These are phyloP conservation scores for Xiphorhynchus elegans DNA, from an alignment of 2,113 vertebrate species.

Conservation along the genomic window DNA sequence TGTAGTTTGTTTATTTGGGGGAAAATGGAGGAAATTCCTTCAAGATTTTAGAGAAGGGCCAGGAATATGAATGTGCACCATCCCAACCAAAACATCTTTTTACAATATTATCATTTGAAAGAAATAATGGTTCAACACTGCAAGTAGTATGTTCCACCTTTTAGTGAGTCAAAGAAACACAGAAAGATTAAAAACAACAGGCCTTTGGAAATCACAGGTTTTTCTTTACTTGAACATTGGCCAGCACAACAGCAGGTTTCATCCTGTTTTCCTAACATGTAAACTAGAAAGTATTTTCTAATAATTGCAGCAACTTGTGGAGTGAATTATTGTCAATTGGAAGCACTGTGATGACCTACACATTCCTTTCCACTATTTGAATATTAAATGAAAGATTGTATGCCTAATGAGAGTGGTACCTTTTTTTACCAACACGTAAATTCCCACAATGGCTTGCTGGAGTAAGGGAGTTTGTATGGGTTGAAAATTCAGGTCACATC, in stretches of 20 bases:
- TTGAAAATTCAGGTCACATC: background rate
- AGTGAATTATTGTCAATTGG: background rate
- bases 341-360: background rate
- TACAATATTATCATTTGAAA: background rate
- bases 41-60: background rate
- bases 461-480: background rate
- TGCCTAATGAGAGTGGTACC: background rate
- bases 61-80: background rate
- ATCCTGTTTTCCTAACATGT: background rate
- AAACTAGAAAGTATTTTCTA: background rate
- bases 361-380: background rate
- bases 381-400: background rate
- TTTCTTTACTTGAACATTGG: background rate
- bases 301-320: background rate
- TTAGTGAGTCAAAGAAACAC: background rate
- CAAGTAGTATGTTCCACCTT: background rate
- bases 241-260: background rate
- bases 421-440: background rate
- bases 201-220: background rate
- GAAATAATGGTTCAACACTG: background rate
- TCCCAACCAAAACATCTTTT: background rate
- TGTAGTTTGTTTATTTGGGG: background rate
- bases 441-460: background rate
- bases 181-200: rapidly evolving
- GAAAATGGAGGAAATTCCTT: background rate